These are phyloP conservation scores for Cossypha polioptera DNA, from an alignment of 2,797 vertebrate genomes.

Conservation along the genomic window DNA sequence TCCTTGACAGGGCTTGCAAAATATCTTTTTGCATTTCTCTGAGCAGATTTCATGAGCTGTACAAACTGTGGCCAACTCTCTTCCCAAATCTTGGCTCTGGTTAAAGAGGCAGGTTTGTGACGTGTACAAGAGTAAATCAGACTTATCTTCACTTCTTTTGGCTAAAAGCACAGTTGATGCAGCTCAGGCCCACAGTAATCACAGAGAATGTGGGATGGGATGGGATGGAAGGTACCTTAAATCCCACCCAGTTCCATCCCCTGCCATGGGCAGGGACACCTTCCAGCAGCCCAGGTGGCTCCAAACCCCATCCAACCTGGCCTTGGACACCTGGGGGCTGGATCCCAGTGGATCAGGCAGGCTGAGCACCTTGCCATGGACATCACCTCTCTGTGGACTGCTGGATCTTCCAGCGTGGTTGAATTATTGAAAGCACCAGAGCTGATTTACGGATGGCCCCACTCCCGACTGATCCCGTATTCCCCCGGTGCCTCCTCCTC, in stretches of 20 bases:
- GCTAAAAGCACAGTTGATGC: not conserved
- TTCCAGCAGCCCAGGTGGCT: not conserved
- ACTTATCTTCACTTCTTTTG: not conserved
- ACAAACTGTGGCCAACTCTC: not conserved
- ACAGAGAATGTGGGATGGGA: no score
- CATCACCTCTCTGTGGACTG: not conserved
- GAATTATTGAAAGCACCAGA: not conserved
- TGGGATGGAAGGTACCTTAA: not conserved
- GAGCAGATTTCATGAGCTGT: not conserved
- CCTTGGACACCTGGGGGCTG: not conserved
- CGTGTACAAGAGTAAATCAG: rapidly evolving
- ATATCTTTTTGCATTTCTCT: not conserved
- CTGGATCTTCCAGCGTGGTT: not conserved
- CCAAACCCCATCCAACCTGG: not conserved
- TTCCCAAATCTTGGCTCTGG: not conserved
- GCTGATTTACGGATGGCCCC: not conserved
- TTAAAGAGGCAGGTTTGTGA: not conserved
- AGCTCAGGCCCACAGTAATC: not conserved
- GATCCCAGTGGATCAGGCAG: not conserved
- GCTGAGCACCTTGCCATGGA: rapidly evolving
- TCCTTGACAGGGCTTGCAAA: not conserved
- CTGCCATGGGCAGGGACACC: not conserved
- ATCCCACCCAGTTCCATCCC: not conserved
- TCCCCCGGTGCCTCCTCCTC: not conserved
- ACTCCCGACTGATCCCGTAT: rapidly evolving